Conservation (phyloP, 2,797 vertebrate genomes). For the Hozukius guyotensis region DNA sequence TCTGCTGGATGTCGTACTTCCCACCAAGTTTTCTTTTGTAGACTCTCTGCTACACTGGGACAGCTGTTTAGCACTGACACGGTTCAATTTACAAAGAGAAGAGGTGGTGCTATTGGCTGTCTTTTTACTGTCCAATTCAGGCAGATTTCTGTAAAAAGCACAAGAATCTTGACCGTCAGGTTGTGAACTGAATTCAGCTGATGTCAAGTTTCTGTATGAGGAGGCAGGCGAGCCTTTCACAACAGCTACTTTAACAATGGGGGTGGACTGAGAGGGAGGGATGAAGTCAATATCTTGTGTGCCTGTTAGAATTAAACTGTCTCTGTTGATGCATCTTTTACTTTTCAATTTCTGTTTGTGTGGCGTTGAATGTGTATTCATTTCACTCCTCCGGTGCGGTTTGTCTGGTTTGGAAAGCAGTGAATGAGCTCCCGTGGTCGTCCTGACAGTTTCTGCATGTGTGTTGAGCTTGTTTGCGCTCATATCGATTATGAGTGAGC, state of each 20-base stretch:
- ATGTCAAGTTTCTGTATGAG: background rate
- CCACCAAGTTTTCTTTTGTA: slow-evolving; percentile 9
- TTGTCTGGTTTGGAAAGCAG: background rate
- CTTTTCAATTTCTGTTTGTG: background rate
- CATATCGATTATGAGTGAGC: slow-evolving; percentile 27
- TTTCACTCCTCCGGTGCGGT: background rate
- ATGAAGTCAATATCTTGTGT: slow-evolving; percentile 59
- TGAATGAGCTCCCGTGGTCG: background rate
- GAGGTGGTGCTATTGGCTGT: background rate
- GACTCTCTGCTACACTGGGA: background rate
- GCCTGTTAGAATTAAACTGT: slow-evolving; percentile 13
- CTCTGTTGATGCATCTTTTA: background rate
- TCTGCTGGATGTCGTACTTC: background rate
- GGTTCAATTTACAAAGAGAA: background rate
- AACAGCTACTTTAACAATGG: slow-evolving; percentile 33
- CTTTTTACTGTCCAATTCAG: background rate
- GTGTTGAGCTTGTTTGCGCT: background rate
- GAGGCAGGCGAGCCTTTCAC: background rate
- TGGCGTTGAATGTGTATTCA: slow-evolving; percentile 4
- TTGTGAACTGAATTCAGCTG: background rate
- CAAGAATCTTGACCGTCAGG: background rate
- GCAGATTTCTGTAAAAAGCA: background rate
- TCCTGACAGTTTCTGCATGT: background rate
- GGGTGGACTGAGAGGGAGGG: slow-evolving; percentile 77
- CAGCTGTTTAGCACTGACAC: background rate